Evolutionary conservation across 2,797 vertebrate species (phyloP).

Genomic region (Myotis pilosus): DNA sequence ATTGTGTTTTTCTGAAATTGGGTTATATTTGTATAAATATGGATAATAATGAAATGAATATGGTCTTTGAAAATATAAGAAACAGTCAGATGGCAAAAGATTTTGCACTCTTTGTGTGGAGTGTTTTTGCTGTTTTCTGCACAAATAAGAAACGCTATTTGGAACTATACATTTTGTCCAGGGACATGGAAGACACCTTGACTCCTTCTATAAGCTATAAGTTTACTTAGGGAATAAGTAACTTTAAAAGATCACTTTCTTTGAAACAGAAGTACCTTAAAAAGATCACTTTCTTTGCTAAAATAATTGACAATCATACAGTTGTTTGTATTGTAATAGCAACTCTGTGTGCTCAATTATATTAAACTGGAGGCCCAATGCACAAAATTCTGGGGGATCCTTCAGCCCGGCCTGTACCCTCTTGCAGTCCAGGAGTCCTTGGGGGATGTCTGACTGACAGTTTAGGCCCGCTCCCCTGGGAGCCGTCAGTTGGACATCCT

Average conservation of each 20-base stretch:
- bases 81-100: slow-evolving; percentile 14
- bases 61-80: neutral
- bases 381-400: no score
- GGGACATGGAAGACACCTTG: neutral
- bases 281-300: neutral
- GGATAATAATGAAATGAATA: neutral
- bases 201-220: neutral
- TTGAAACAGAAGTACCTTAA: neutral
- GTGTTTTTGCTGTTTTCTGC: neutral
- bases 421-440: no score
- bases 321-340: neutral
- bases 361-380: neutral
- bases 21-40: slow-evolving; percentile 47
- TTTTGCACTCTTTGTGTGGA: neutral
- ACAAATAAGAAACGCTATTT: neutral
- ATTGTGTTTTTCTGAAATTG: neutral
- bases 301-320: neutral
- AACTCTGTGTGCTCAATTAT: neutral
- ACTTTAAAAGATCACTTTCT: neutral
- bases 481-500: no score
- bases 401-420: no score
- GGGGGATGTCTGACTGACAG: no score
- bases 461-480: no score
- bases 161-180: neutral
- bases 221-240: neutral